These are phyloP conservation scores for Oophaga sylvatica DNA, from an alignment of 2,797 vertebrate species.

Conservation along the genomic window DNA sequence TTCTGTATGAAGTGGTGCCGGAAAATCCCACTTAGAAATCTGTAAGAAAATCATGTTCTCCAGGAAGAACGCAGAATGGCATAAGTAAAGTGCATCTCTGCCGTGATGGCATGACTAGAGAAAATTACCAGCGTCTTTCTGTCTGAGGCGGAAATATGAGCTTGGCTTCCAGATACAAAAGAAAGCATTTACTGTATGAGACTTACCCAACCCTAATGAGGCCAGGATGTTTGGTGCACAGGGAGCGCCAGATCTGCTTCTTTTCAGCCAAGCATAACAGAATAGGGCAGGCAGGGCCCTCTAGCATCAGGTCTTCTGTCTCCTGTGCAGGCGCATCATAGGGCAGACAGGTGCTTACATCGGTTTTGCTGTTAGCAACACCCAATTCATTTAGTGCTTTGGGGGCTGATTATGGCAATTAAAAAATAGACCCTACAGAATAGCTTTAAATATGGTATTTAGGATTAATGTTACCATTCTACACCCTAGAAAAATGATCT, in stretches of 20 bases:
- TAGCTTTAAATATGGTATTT: no score
- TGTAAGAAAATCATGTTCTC: background rate
- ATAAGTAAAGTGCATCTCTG: background rate
- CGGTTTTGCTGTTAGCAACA: no score
- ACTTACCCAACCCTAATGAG: background rate
- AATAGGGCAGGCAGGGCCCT: background rate
- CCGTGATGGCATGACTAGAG: background rate
- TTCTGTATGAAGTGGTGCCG: background rate
- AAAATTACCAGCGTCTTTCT: constrained; percentile 26
- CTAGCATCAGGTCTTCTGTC: background rate
- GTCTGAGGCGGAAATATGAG: constrained; percentile 45
- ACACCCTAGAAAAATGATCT: no score
- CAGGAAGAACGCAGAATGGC: background rate
- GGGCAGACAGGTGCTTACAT: no score
- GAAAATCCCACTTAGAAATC: background rate
- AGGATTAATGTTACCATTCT: no score
- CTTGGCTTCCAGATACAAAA: constrained; percentile 59
- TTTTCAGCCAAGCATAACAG: background rate
- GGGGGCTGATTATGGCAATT: no score
- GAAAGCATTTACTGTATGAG: constrained; percentile 53
- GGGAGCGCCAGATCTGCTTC: background rate
- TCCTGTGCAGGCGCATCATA: background rate
- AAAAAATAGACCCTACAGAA: no score
- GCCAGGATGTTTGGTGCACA: background rate
- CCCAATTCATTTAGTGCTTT: no score